These are phyloP conservation scores for Dipodomys stephensi DNA, from an alignment of 2,113 vertebrate genomes.

Conservation along the genomic window DNA sequence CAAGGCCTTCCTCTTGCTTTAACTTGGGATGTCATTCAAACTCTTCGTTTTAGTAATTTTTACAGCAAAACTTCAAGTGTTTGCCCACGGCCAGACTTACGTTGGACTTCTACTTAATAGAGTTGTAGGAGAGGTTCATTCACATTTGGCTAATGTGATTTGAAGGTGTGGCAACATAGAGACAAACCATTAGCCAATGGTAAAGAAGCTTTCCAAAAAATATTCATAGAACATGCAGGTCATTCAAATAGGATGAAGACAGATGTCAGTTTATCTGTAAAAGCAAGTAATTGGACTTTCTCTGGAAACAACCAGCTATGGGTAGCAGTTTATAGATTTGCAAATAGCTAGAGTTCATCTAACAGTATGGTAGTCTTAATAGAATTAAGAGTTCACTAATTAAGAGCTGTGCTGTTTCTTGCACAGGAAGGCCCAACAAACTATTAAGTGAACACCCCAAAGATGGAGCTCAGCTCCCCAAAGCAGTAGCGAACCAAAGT, in stretches of 20 bases:
- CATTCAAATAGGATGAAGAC: not conserved
- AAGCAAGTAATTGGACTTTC: not conserved
- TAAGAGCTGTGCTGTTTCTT: not conserved
- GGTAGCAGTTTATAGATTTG: not conserved
- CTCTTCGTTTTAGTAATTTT: too few species aligned
- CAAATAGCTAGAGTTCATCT: not conserved
- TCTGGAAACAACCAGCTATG: not conserved
- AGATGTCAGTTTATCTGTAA: too few species aligned
- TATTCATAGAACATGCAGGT: not conserved
- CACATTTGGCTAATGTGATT: not conserved
- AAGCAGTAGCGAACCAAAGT: not conserved
- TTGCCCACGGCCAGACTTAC: too few species aligned
- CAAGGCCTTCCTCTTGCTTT: too few species aligned
- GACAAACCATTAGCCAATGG: too few species aligned
- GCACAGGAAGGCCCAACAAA: not conserved
- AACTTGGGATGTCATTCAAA: too few species aligned
- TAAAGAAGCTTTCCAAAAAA: not conserved
- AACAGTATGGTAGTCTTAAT: not conserved
- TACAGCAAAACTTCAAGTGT: too few species aligned
- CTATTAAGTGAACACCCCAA: rapidly evolving
- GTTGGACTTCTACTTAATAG: too few species aligned
- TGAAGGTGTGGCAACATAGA: not conserved
- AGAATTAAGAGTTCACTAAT: too few species aligned
- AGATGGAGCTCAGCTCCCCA: not conserved
- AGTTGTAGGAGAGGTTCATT: not conserved